Evolutionary conservation across 2,888 invertebrate genomes (phyloP).

Genomic region (Ganaspis brasiliensis): DNA sequence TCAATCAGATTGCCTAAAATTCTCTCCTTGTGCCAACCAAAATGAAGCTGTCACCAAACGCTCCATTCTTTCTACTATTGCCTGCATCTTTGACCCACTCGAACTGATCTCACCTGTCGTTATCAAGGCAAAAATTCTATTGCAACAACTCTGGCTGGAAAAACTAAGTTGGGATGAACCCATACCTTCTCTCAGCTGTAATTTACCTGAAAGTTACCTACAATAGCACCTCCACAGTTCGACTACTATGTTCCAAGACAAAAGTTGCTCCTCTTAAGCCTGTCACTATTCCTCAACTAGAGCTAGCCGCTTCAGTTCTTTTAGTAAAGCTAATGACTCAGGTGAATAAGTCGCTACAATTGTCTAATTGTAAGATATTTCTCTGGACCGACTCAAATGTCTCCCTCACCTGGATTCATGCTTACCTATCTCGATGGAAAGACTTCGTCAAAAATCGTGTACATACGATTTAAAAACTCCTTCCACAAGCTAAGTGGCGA

Average conservation of each 20-base stretch:
- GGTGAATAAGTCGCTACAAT: neutral
- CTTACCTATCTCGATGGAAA: no score
- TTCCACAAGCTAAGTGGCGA: no score
- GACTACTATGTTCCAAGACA: slow-evolving; percentile 17
- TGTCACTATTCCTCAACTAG: slow-evolving; percentile 38
- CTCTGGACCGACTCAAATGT: no score
- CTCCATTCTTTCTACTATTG: slow-evolving; percentile 4
- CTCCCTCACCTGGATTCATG: no score
- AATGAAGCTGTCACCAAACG: neutral
- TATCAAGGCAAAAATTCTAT: slow-evolving; percentile 8
- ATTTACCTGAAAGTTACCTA: neutral
- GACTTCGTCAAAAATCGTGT: no score
- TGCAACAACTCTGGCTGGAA: slow-evolving; percentile 21
- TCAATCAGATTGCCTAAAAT: neutral
- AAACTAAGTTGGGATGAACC: slow-evolving; percentile 47
- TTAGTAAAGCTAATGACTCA: neutral
- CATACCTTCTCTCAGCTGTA: neutral
- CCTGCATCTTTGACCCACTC: slow-evolving; percentile 17
- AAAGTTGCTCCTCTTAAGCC: slow-evolving; percentile 48
- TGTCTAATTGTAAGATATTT: neutral
- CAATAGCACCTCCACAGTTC: neutral
- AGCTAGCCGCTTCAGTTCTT: slow-evolving; percentile 39
- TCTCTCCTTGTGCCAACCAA: neutral
- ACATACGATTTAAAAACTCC: no score
- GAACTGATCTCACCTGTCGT: neutral